Base-by-base conservation (phyloP, 2,797 vertebrate genomes). In the Dendrocincla tyrannina region DNA sequence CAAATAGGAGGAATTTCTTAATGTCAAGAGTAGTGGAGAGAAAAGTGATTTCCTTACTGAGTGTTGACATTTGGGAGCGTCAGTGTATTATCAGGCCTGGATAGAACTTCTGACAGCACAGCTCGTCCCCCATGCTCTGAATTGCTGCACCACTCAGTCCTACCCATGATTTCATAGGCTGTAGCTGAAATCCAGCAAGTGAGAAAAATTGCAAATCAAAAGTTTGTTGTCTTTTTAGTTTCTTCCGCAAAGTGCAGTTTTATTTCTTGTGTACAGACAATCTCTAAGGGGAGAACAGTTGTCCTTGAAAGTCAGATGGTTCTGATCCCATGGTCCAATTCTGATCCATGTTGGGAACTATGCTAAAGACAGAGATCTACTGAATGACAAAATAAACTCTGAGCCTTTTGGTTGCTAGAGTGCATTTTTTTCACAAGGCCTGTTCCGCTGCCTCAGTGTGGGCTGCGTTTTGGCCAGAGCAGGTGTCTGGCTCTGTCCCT, bases 111-210 rank as follows among this genome's bases (percentile, higher is more conserved):
- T 7, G 52, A 2, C 42, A 50, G 10, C 8, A 42, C 13, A 52
- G 2, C 10, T 49, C 8, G 0, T 66, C 11, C 19, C 13, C 17
- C 3, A 6, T 6, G 5, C 3, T 32, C 16, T 17, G 23, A 52
- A 44, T 52, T 47, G 13, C 25, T 35, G 32, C 46, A 10, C 23
- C 7, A 0, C 24, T 87, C 41, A 41, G 37, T 68, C 37, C 19
- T 81, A 13, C 49, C 17, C 20, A 13, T 2, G 4, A 64, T 64
- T 64, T 72, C 4, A 1, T 15, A 5, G 14, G 5, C 23, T 82
- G 35, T 22, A 22, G 30, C 49, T 86, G 55, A 82, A 82, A 78
- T n/a, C 28, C 33, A 49, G 37, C 37, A 64, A 69, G 47, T 18
- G 12, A 52, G 44, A 78, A 78, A 47, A 4, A 9, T 7, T 56